phyloP scores from a whole-genome alignment of 1,140 invertebrate genomes.

The Anoplophora glabripennis region DNA sequence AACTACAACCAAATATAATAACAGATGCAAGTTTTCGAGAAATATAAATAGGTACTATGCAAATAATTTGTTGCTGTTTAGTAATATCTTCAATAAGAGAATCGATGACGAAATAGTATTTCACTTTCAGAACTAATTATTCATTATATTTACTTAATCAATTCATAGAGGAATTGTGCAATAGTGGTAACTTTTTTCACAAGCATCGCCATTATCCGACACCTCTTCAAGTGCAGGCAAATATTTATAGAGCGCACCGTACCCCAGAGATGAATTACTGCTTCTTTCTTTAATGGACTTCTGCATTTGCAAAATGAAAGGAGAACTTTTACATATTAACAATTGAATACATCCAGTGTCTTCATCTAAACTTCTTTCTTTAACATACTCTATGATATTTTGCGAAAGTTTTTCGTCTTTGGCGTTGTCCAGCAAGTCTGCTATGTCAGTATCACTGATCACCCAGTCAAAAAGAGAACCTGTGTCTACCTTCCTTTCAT shows the following conservation, averaged over 20 bases:
- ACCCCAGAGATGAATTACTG: conserved; percentile 42
- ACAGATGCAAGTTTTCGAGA: too few relatives aligned
- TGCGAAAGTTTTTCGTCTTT: conserved; percentile 61
- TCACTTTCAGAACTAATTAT: too few relatives aligned
- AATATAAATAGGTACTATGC: too few relatives aligned
- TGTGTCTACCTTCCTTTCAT: conserved; percentile 34
- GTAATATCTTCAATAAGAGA: too few relatives aligned
- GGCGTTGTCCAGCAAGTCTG: conserved; percentile 56
- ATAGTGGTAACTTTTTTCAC: conserved; percentile 60
- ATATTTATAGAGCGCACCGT: conserved; percentile 55
- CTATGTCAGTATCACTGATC: conserved; percentile 51
- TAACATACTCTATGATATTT: conserved; percentile 59
- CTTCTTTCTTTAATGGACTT: conserved; percentile 53
- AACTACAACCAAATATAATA: too few relatives aligned
- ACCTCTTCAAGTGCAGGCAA: conserved; percentile 65
- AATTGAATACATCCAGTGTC: conserved; percentile 68
- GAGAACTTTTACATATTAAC: conserved; percentile 72
- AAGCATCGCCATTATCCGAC: conserved; percentile 58
- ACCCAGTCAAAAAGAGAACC: conserved; percentile 54
- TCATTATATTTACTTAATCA: too few relatives aligned
- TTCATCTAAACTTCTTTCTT: conserved; percentile 53
- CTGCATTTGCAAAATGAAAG: conserved; percentile 73
- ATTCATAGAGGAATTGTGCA: conserved; percentile 29
- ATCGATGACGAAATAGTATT: too few relatives aligned
- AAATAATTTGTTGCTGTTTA: too few relatives aligned